These are phyloP conservation scores for Pseudocheirus occidentalis DNA, from an alignment of 2,797 vertebrate genomes.

Conservation along the genomic window DNA sequence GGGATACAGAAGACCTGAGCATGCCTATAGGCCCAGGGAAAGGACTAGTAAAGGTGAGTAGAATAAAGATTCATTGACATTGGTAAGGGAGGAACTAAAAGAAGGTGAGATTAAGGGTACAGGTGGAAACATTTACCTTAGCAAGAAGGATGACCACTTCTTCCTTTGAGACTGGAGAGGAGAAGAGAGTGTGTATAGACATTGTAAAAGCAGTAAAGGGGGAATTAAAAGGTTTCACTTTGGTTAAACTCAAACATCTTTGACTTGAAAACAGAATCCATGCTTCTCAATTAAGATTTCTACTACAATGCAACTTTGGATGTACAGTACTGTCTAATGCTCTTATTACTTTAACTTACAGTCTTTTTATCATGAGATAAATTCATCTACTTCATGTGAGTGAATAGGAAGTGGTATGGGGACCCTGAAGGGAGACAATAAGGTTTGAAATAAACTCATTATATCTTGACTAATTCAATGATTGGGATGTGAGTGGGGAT, in stretches of 20 bases:
- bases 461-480: no score
- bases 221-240: not conserved
- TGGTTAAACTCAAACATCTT: not conserved
- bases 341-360: not conserved
- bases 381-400: not conserved
- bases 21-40: not conserved
- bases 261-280: not conserved
- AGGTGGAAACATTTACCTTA: not conserved
- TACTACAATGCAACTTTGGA: not conserved
- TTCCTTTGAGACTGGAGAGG: not conserved
- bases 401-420: not conserved
- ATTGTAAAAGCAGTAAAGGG: not conserved
- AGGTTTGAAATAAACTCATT: no score
- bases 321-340: not conserved
- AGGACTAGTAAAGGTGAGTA: not conserved
- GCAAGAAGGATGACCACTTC: not conserved
- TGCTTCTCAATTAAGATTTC: not conserved
- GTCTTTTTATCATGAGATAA: not conserved
- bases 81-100: not conserved
- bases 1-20: not conserved
- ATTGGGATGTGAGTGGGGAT: no score
- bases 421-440: not conserved
- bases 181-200: not conserved
- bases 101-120: not conserved
- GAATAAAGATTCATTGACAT: not conserved